These are phyloP conservation scores for Gibbula magus DNA, from an alignment of 2,888 invertebrate genomes.

Conservation along the genomic window DNA sequence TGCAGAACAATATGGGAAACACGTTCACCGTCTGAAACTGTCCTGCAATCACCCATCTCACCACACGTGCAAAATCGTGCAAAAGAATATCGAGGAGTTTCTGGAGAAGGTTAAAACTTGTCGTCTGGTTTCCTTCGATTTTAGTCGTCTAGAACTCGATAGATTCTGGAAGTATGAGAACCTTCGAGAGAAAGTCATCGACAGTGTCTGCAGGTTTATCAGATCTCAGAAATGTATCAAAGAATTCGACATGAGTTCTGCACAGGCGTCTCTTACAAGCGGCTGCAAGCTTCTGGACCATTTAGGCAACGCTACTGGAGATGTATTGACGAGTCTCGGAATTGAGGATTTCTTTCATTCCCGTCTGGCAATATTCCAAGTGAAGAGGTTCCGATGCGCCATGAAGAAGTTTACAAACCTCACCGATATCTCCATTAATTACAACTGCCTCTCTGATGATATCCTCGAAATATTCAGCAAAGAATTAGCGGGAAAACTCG, in stretches of 20 bases:
- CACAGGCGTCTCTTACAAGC: conserved; percentile 47
- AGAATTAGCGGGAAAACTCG: conserved; percentile 50
- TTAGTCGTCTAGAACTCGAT: conserved; percentile 58
- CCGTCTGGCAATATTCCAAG: conserved; percentile 48
- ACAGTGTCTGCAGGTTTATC: conserved; percentile 56
- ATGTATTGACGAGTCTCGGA: conserved; percentile 49
- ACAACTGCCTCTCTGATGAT: conserved; percentile 62
- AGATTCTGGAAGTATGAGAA: conserved; percentile 65
- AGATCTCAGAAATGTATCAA: conserved; percentile 49
- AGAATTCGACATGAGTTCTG: conserved; percentile 57
- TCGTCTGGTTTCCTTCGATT: conserved; percentile 52
- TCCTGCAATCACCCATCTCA: conserved; percentile 61
- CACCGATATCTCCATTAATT: conserved; percentile 58
- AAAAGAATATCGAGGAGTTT: conserved; percentile 55
- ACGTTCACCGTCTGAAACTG: conserved; percentile 53
- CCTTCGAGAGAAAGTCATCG: conserved; percentile 53
- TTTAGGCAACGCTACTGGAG: conserved; percentile 51
- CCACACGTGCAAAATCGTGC: conserved; percentile 57
- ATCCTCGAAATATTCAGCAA: conserved; percentile 52
- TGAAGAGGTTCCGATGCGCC: conserved; percentile 47
- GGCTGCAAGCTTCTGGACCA: conserved; percentile 60
- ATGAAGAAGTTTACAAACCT: conserved; percentile 57
- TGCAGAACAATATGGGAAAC: conserved; percentile 52
- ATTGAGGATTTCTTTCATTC: conserved; percentile 66
- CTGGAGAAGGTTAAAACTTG: conserved; percentile 51